Conservation (phyloP, 2,797 vertebrate species). For the Picus viridis region DNA sequence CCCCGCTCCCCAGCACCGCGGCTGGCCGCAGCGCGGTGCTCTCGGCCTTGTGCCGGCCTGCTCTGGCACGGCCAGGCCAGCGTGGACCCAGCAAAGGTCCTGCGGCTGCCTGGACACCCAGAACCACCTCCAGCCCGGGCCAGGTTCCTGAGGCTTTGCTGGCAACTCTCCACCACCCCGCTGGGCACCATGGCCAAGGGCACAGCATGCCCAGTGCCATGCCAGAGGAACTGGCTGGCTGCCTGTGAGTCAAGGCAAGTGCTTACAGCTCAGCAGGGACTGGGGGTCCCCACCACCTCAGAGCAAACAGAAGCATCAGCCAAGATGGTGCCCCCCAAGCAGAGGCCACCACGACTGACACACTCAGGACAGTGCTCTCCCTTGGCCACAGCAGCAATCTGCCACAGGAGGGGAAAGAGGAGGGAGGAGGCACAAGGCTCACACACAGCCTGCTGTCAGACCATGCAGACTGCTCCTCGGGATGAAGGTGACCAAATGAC, state of each 20-base stretch:
- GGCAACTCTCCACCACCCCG: background rate
- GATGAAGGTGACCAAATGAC: background rate
- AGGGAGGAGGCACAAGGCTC: background rate
- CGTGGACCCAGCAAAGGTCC: fast-evolving
- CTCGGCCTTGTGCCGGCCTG: fast-evolving
- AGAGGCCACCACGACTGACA: background rate
- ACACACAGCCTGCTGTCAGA: fast-evolving
- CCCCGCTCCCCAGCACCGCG: background rate
- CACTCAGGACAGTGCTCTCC: fast-evolving
- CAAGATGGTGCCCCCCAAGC: background rate
- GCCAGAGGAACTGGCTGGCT: background rate
- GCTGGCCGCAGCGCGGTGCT: fast-evolving
- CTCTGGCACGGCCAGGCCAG: background rate
- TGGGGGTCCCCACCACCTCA: fast-evolving
- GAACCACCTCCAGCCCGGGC: background rate
- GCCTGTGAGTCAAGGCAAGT: background rate
- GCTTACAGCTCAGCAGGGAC: fast-evolving
- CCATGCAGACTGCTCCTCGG: fast-evolving
- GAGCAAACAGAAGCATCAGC: background rate
- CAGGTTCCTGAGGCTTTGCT: fast-evolving
- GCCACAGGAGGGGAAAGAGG: background rate
- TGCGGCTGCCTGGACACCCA: background rate
- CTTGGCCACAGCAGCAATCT: background rate
- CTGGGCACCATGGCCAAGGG: fast-evolving
- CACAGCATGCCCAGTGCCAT: fast-evolving